phyloP scores from a whole-genome alignment of 2,888 invertebrate species.

The Maniola hyperantus region DNA sequence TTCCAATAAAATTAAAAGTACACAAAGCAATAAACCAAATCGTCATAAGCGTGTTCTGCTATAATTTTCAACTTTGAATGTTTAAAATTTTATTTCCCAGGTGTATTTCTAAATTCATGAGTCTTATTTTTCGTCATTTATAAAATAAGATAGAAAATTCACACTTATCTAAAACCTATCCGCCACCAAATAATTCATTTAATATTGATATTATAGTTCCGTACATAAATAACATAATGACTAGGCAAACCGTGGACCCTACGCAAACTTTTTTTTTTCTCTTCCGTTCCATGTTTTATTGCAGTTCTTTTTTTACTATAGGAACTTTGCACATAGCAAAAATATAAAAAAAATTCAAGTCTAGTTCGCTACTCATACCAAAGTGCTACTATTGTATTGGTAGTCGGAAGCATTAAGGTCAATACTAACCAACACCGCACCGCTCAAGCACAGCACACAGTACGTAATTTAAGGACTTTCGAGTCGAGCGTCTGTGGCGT shows the following conservation, averaged over 20 bases:
- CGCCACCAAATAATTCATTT: constrained; percentile 57
- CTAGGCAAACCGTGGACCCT: constrained; percentile 78
- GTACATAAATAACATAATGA: constrained; percentile 69
- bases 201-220: constrained; percentile 66
- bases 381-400: constrained; percentile 50
- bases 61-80: constrained; percentile 11
- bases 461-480: neutral
- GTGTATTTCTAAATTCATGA: neutral
- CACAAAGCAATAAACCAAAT: constrained; percentile 5
- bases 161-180: constrained; percentile 51
- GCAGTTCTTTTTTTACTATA: constrained; percentile 61
- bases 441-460: constrained; percentile 6
- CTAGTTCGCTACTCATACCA: constrained; percentile 46
- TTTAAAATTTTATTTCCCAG: constrained; percentile 9
- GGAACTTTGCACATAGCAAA: constrained; percentile 79
- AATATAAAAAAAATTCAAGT: constrained; percentile 51
- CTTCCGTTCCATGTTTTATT: constrained; percentile 47
- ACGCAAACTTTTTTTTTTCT: constrained; percentile 54
- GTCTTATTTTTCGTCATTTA: constrained; percentile 9
- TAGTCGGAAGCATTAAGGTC: constrained; percentile 59
- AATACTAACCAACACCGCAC: constrained; percentile 5
- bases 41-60: constrained; percentile 10
- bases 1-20: neutral
- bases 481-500: no score
- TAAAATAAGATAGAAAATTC: constrained; percentile 47